Conservation (phyloP, 2,797 vertebrate genomes). For the Crenuchus spilurus region DNA sequence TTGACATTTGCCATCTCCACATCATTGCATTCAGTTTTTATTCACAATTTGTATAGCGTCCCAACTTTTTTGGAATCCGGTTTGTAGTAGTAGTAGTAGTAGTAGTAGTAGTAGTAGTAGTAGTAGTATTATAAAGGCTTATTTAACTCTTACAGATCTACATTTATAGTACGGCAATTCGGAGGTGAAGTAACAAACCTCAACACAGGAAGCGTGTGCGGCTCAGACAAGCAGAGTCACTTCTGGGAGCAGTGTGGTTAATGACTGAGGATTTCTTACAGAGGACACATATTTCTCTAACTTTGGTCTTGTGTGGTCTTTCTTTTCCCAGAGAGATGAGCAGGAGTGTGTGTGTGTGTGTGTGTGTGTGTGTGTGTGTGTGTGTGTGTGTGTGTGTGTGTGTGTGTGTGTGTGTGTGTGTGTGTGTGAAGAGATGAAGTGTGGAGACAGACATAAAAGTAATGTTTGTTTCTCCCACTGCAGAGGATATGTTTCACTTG, state of each 20-base stretch:
- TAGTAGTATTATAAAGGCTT: too few relatives aligned
- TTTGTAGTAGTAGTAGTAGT: too few relatives aligned
- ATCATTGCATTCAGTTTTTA: too few relatives aligned
- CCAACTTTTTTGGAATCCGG: too few relatives aligned
- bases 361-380: background rate
- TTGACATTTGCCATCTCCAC: too few relatives aligned
- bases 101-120: too few relatives aligned
- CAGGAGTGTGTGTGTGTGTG: background rate
- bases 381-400: background rate
- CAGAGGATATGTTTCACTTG: constrained; percentile 8
- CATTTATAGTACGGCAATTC: too few relatives aligned
- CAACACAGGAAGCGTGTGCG: background rate
- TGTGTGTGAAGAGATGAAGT: constrained; percentile 15
- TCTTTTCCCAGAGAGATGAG: constrained; percentile 24
- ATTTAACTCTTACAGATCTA: too few relatives aligned
- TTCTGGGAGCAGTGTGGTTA: constrained; percentile 32
- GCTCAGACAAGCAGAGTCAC: background rate
- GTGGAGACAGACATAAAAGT: constrained; percentile 25
- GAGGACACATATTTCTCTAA: constrained; percentile 4
- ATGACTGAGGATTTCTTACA: constrained; percentile 20
- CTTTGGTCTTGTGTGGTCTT: constrained; percentile 40
- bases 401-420: background rate
- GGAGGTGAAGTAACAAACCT: too few relatives aligned
- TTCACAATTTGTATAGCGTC: too few relatives aligned
- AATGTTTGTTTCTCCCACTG: constrained; percentile 29